Conservation (phyloP, 2,113 vertebrate genomes). For the Tonatia bakeri region DNA sequence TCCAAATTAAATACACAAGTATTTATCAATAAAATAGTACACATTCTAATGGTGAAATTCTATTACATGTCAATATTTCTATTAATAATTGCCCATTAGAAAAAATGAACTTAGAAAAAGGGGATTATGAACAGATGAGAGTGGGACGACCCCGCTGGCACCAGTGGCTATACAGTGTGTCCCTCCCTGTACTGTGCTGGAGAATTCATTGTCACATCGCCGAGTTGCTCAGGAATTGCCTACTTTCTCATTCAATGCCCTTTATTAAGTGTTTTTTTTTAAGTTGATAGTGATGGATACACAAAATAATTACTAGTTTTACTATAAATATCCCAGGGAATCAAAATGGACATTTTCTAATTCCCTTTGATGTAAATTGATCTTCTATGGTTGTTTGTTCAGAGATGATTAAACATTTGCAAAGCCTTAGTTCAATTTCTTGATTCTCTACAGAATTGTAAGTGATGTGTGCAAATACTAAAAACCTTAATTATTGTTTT, state of each 20-base stretch:
- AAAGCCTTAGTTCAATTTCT: background rate
- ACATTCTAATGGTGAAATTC: background rate
- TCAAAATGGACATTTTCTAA: background rate
- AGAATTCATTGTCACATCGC: background rate
- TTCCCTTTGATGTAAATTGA: background rate
- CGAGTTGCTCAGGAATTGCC: background rate
- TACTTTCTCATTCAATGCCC: background rate
- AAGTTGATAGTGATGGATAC: background rate
- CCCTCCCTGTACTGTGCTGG: background rate
- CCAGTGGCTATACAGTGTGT: background rate
- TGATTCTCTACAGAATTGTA: background rate
- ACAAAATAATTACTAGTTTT: background rate
- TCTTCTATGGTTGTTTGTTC: conserved; percentile 17
- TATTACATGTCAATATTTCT: background rate
- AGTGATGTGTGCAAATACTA: background rate
- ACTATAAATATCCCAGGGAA: background rate
- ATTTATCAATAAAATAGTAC: background rate
- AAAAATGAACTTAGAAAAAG: background rate
- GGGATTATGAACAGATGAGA: background rate
- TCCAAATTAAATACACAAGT: background rate
- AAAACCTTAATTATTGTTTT: background rate
- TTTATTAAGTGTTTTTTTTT: background rate
- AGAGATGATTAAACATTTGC: conserved; percentile 32
- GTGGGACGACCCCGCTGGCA: background rate
- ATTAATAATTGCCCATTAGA: background rate